These are phyloP conservation scores for Mactra quadrangularis DNA, from an alignment of 1,140 invertebrate species.

Conservation along the genomic window DNA sequence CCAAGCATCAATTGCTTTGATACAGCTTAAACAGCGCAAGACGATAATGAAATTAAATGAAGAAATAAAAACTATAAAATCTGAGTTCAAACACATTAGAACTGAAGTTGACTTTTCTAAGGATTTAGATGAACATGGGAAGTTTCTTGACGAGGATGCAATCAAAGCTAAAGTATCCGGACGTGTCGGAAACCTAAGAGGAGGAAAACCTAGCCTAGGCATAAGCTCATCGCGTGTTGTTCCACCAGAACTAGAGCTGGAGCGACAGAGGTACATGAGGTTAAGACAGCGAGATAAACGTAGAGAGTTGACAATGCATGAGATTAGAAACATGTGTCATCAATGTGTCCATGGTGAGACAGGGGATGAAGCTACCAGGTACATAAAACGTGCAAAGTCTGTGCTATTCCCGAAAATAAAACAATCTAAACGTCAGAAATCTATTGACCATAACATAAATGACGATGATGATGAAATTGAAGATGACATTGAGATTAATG, in stretches of 20 bases:
- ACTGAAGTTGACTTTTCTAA: conserved; percentile 45
- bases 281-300: not conserved
- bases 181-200: not conserved
- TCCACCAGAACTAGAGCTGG: conserved; percentile 2
- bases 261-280: not conserved
- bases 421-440: no score
- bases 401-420: conserved; percentile 22
- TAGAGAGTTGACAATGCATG: conserved; percentile 20
- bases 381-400: conserved; percentile 3
- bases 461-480: not conserved
- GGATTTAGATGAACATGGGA: conserved; percentile 51
- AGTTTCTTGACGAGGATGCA: conserved; percentile 8
- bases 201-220: not conserved
- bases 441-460: not conserved
- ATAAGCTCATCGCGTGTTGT: not conserved
- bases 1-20: conserved; percentile 23
- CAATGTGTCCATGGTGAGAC: conserved; percentile 14
- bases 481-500: not conserved
- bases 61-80: conserved; percentile 37
- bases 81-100: conserved; percentile 38
- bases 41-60: conserved; percentile 23
- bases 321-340: conserved; percentile 17
- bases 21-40: conserved; percentile 41
- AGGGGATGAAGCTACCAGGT: conserved; percentile 6
- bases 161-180: not conserved